Evolutionary conservation across 2,888 invertebrate species (phyloP), one percentile per base, ranked within the genome.

Genomic region (Latheticus oryzae): DNA sequence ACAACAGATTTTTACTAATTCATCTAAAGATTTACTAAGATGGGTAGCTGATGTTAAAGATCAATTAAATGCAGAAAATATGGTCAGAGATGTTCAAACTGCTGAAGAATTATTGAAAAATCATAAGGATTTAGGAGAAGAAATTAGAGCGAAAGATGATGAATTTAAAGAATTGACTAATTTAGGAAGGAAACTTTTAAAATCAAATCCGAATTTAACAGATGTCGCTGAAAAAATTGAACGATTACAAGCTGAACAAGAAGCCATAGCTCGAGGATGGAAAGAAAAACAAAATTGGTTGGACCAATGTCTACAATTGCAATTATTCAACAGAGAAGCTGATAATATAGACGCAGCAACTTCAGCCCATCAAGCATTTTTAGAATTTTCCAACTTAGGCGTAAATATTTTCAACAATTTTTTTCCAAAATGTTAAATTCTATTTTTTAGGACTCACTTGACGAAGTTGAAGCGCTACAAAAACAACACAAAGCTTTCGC

Each of bases 271-370:
- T 12, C 83, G 89, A 71, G 88, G 91, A 71, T 96, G 96, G 94
- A 79, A 85, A 35, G 88, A 90, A 52, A 95, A 96, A 73, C 90
- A 95, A 51, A 87, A 88, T 35, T 89, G 91, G 83, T 79, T 97
- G 54, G 87, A 90, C 67, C 95, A 97, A 76, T 89, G 93, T 62
- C 85, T 94, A 19, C 93, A 96, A 67, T 80, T 97, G 57, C 95
- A 94, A 79, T 85, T 90, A 63, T 96, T 97, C 80, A 95, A 95
- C 79, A 87, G 95, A 24, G 98, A 98, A 78, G 97, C 97, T 0
- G 97, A 98, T 76, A 93, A 97, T 76, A 93, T 98, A 62, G 97
- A 98, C 79, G 95, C 97, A 0, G 90, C 93, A 5, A 95, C 94
- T 38, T 93, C 93, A 48, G 93, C 95, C 8, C 97, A 98, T 75